phyloP scores from a whole-genome alignment of 2,797 vertebrate genomes.

The Darevskia nairensis region DNA sequence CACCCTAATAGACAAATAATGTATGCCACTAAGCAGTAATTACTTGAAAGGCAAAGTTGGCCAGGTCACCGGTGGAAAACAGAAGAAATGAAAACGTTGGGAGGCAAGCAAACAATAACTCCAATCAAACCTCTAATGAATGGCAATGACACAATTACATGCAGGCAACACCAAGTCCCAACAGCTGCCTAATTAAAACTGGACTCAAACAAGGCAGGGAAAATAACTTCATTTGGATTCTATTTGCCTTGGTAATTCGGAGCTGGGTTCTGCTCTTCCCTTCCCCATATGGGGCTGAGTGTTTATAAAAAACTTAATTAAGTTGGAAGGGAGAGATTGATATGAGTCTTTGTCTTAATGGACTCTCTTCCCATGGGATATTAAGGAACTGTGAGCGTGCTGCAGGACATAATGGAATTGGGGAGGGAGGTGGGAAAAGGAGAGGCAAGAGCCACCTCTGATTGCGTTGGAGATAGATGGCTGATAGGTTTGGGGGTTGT shows the following conservation, averaged over 20 bases:
- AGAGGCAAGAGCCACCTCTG: background rate
- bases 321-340: conserved; percentile 58
- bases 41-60: conserved; percentile 34
- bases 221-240: conserved; percentile 57
- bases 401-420: conserved; percentile 18
- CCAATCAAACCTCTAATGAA: conserved; percentile 36
- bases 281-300: conserved; percentile 45
- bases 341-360: conserved; percentile 44
- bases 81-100: conserved; percentile 30
- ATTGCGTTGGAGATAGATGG: conserved; percentile 42
- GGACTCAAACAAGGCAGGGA: conserved; percentile 56
- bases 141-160: conserved; percentile 8
- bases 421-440: background rate
- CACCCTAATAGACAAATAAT: conserved; percentile 3
- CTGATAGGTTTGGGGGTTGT: conserved; percentile 3
- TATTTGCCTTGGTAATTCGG: conserved; percentile 62
- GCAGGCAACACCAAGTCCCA: background rate
- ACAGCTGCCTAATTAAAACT: conserved; percentile 69
- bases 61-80: conserved; percentile 8
- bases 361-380: conserved; percentile 38
- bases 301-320: conserved; percentile 74
- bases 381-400: background rate
- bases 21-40: conserved; percentile 18
- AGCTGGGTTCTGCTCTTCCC: background rate
- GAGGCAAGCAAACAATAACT: background rate